These are phyloP conservation scores for Crocidura indochinensis DNA, from an alignment of 2,797 vertebrate genomes.

Conservation along the genomic window DNA sequence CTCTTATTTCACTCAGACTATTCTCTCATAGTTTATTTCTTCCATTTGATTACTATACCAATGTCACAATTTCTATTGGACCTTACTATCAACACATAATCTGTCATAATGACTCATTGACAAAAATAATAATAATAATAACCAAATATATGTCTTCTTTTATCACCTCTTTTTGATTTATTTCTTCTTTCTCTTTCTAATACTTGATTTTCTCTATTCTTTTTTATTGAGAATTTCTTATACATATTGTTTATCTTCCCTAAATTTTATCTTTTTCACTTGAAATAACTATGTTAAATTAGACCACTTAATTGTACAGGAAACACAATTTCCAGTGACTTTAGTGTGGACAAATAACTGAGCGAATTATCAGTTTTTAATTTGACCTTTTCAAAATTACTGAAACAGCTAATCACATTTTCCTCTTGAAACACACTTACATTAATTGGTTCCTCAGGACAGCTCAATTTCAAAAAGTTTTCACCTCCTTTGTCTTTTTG, in stretches of 20 bases:
- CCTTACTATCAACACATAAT: neutral
- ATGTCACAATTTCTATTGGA: neutral
- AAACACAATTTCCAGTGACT: neutral
- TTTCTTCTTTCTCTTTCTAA: neutral
- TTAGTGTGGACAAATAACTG: neutral
- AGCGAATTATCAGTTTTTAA: constrained; percentile 1
- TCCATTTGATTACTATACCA: constrained; percentile 9
- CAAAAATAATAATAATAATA: neutral
- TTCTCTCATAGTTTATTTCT: neutral
- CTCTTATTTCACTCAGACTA: constrained; percentile 1
- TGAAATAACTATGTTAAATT: constrained; percentile 10
- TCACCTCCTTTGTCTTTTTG: constrained; percentile 2
- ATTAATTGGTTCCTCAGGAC: neutral
- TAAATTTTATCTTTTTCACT: constrained; percentile 24
- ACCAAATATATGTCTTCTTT: neutral
- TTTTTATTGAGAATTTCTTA: constrained; percentile 5
- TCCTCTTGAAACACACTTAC: constrained; percentile 29
- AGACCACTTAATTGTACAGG: neutral
- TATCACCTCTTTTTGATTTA: neutral
- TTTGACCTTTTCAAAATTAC: neutral
- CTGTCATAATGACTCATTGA: neutral
- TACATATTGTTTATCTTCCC: neutral
- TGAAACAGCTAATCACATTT: neutral
- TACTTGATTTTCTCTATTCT: neutral
- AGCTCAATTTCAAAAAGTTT: neutral